phyloP scores from a whole-genome alignment of 2,113 vertebrate species.

The Sceloporus tristichus region DNA sequence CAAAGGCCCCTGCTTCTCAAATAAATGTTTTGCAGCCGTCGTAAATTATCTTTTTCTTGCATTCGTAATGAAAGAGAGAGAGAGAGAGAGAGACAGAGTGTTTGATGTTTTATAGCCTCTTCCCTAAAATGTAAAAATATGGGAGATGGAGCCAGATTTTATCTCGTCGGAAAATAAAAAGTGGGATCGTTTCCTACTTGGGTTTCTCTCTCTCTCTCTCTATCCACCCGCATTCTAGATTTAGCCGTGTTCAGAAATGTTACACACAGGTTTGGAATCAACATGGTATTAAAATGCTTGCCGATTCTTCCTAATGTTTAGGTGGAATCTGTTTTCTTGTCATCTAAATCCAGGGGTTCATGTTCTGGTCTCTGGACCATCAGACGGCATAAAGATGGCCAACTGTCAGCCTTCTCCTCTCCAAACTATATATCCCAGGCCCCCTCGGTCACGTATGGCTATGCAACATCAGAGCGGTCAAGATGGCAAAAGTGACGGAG shows the following conservation, averaged over 20 bases:
- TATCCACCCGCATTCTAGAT: conserved; percentile 38
- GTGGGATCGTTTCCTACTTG: conserved; percentile 66
- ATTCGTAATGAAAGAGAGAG: conserved; percentile 64
- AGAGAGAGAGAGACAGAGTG: background rate
- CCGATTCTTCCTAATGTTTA: background rate
- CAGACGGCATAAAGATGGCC: too few relatives aligned
- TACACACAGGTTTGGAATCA: conserved; percentile 9
- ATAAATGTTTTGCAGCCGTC: conserved; percentile 71
- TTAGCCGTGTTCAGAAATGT: conserved; percentile 63
- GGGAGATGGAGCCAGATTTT: conserved; percentile 71
- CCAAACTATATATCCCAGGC: too few relatives aligned
- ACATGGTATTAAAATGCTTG: background rate
- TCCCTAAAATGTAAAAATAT: conserved; percentile 75
- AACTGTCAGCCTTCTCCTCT: too few relatives aligned
- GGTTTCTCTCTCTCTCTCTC: conserved; percentile 47
- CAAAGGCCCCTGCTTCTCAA: conserved; percentile 71
- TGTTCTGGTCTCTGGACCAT: too few relatives aligned
- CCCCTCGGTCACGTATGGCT: too few relatives aligned
- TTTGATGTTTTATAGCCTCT: conserved; percentile 74
- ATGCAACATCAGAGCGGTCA: too few relatives aligned
- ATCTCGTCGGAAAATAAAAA: conserved; percentile 72
- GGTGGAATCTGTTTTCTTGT: too few relatives aligned
- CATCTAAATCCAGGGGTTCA: too few relatives aligned
- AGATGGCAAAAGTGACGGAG: too few relatives aligned
- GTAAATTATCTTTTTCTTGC: conserved; percentile 72